Evolutionary conservation across 2,113 vertebrate species (phyloP).

Genomic region (Plotosus lineatus): DNA sequence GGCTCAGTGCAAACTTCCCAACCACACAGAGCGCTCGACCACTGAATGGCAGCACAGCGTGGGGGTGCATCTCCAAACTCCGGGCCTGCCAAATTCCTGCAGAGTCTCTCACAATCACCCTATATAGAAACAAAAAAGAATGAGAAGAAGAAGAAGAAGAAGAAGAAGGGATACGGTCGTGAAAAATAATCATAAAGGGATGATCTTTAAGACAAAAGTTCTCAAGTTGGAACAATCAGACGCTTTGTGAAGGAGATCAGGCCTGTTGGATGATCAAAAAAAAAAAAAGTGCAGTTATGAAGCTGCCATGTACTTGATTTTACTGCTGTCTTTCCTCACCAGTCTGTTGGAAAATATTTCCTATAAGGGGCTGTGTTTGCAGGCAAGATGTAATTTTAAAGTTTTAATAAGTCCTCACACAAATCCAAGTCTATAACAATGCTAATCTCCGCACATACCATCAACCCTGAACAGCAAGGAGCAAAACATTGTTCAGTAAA

Average conservation of each 20-base stretch:
- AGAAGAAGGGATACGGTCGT: background rate
- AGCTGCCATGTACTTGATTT: too few species aligned
- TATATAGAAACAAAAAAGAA: conserved; percentile 77
- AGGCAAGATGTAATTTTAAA: conserved; percentile 17
- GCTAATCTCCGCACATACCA: background rate
- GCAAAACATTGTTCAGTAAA: conserved; percentile 38
- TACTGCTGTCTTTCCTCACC: background rate
- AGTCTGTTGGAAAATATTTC: background rate
- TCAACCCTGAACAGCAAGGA: background rate
- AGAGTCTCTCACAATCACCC: conserved; percentile 95
- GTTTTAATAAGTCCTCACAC: background rate
- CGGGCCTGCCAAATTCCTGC: conserved; percentile 97
- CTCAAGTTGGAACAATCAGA: background rate
- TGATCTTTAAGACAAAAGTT: background rate
- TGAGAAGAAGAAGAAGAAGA: conserved; percentile 40
- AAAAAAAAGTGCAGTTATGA: background rate
- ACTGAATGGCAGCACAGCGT: conserved; percentile 95
- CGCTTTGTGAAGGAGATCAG: background rate
- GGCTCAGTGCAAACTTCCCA: conserved; percentile 96
- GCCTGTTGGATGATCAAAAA: background rate
- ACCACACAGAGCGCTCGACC: conserved; percentile 88
- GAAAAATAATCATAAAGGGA: background rate
- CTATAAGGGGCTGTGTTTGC: background rate
- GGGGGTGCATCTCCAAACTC: conserved; percentile 90
- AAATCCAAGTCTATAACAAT: background rate